Evolutionary conservation across 2,888 invertebrate species (phyloP).

Genomic region (Dorcus parallelipipedus): DNA sequence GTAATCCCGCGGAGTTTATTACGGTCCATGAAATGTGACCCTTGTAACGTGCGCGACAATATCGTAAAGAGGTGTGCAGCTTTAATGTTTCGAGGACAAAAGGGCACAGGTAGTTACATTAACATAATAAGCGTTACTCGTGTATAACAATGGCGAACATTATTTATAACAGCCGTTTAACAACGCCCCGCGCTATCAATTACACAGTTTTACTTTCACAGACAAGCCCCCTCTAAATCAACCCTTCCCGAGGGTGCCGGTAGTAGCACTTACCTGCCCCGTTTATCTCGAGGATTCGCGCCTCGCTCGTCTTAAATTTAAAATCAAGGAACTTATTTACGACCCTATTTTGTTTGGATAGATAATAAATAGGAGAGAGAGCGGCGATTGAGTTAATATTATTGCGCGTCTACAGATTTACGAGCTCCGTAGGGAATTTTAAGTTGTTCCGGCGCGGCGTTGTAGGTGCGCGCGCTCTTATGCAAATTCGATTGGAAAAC

Average conservation of each 20-base stretch:
- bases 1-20: slow-evolving; percentile 2
- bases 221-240: not conserved
- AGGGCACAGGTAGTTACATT: slow-evolving; percentile 23
- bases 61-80: slow-evolving; percentile 15
- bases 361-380: no score
- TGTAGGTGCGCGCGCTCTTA: no score
- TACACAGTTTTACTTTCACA: slow-evolving; percentile 11
- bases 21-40: slow-evolving; percentile 15
- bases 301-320: no score
- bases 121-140: slow-evolving; percentile 26
- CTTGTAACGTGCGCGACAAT: slow-evolving; percentile 6
- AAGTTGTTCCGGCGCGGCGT: no score
- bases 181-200: slow-evolving; percentile 23
- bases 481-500: no score
- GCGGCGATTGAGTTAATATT: no score
- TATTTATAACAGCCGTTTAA: slow-evolving; percentile 18
- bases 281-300: no score
- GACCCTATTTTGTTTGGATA: no score
- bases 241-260: not conserved
- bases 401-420: no score
- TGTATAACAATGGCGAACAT: slow-evolving; percentile 17
- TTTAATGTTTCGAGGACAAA: slow-evolving; percentile 10
- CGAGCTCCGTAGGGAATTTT: no score
- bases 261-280: no score
- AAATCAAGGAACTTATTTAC: no score